Percentiles rank a stretch among this genome's conserved stretches.
Evolutionary conservation across 2,113 vertebrate species (phyloP).

Genomic region (Barnardius zonarius): DNA sequence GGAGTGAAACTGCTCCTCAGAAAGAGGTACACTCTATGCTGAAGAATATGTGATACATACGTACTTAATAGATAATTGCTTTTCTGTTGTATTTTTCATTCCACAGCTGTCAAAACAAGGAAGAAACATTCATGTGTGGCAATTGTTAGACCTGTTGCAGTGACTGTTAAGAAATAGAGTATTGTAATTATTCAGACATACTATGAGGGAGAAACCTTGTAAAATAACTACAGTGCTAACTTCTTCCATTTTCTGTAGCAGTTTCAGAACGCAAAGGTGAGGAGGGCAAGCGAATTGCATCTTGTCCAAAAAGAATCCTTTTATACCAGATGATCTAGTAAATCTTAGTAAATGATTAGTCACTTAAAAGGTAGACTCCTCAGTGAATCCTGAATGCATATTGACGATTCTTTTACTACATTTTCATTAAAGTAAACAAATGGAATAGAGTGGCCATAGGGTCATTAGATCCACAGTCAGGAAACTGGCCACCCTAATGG

Average conservation of each 20-base stretch:
- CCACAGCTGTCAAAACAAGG: not conserved
- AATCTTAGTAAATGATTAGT: not conserved
- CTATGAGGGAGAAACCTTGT: not conserved
- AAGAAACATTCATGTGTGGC: not conserved
- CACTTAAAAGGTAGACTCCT: not conserved
- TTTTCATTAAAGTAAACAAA: not conserved
- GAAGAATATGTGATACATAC: not conserved
- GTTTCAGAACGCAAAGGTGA: not conserved
- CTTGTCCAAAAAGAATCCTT: not conserved
- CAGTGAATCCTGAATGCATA: not conserved
- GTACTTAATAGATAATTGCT: not conserved
- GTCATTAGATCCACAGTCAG: not conserved
- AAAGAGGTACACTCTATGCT: not conserved
- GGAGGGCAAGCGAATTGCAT: not conserved
- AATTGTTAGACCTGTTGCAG: not conserved
- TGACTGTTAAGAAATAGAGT: not conserved
- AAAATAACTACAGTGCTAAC: not conserved
- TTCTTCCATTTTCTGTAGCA: not conserved
- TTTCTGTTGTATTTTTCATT: not conserved
- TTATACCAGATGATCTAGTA: not conserved
- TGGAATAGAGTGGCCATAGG: not conserved
- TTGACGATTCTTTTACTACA: not conserved
- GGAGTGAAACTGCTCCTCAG: not conserved
- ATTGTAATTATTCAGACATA: not conserved
- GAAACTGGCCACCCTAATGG: not conserved